phyloP scores from a whole-genome alignment of 2,113 vertebrate genomes.

The Zingel zingel region DNA sequence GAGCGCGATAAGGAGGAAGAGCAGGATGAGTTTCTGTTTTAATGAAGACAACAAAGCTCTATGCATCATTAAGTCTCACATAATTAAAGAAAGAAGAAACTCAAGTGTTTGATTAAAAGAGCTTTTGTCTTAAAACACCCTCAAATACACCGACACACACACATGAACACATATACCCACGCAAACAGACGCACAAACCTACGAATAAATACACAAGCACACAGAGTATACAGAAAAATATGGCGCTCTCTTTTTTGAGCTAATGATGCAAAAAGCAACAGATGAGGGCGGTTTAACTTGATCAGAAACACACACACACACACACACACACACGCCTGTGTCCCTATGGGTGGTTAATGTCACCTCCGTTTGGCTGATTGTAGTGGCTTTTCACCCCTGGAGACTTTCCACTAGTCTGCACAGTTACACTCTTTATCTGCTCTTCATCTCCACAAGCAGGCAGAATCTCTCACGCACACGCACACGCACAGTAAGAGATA shows the following conservation, averaged over 20 bases:
- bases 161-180: neutral
- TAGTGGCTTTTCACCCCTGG: conserved; percentile 68
- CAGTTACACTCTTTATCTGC: conserved; percentile 51
- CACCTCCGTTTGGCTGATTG: conserved; percentile 70
- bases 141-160: conserved; percentile 20
- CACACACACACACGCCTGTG: conserved; percentile 36
- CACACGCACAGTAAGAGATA: neutral
- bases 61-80: conserved; percentile 73
- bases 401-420: conserved; percentile 63
- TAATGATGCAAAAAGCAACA: conserved; percentile 66
- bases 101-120: conserved; percentile 76
- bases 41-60: conserved; percentile 70
- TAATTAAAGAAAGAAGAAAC: conserved; percentile 78
- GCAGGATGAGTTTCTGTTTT: conserved; percentile 41
- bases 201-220: neutral
- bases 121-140: conserved; percentile 60
- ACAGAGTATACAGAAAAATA: neutral
- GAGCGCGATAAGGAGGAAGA: neutral
- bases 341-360: conserved; percentile 75
- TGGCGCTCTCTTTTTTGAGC: conserved; percentile 24
- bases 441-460: conserved; percentile 53
- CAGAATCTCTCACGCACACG: neutral
- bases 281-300: conserved; percentile 47
- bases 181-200: neutral
- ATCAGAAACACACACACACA: conserved; percentile 46